phyloP scores from a whole-genome alignment of 2,113 vertebrate species.

The Siniperca knerii region DNA sequence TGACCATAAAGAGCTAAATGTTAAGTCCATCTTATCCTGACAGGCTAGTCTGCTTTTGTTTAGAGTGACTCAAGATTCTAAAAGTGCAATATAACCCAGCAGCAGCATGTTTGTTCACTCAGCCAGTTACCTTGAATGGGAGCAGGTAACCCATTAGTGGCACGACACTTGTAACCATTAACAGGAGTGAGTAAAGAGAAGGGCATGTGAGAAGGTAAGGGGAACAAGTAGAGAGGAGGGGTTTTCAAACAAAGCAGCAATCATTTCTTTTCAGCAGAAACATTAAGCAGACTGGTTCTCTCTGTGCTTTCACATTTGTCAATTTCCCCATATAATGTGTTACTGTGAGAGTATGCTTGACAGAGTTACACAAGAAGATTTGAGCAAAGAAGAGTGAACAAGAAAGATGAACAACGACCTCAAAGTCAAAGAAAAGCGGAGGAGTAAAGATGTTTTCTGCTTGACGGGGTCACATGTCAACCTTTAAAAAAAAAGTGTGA shows the following conservation, averaged over 20 bases:
- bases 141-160: conserved; percentile 36
- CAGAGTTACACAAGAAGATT: conserved; percentile 22
- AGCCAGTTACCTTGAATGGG: conserved; percentile 19
- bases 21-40: not conserved
- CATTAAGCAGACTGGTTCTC: conserved; percentile 47
- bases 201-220: not conserved
- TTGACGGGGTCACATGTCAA: conserved; percentile 65
- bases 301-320: conserved; percentile 50
- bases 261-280: conserved; percentile 40
- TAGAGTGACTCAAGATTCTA: not conserved
- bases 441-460: conserved; percentile 56
- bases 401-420: conserved; percentile 29
- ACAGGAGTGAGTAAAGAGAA: conserved; percentile 27
- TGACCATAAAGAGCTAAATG: not conserved
- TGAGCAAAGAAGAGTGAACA: conserved; percentile 7
- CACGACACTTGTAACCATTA: conserved; percentile 36
- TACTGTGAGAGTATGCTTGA: conserved; percentile 35
- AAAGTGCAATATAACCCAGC: conserved; percentile 19
- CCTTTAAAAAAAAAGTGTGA: conserved; percentile 16
- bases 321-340: conserved; percentile 45
- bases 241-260: conserved; percentile 43
- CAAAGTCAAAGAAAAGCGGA: conserved; percentile 46
- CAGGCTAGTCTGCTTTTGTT: not conserved
- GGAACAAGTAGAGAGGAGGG: not conserved
- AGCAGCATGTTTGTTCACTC: conserved; percentile 30